Evolutionary conservation across 2,113 vertebrate genomes (phyloP), one percentile per base, ranked within the genome.

Genomic region (Percina caprodes): DNA sequence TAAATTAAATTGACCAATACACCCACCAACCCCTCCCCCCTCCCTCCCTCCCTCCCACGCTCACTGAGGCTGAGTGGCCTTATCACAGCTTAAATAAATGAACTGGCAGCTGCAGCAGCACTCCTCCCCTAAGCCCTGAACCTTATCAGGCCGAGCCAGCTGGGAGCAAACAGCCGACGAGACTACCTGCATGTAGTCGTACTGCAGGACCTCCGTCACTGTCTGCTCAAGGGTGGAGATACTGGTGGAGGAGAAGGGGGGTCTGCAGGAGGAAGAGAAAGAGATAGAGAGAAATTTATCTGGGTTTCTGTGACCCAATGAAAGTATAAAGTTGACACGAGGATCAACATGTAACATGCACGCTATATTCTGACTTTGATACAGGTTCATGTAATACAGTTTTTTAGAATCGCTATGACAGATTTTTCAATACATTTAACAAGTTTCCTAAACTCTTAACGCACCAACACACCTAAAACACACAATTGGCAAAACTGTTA

Each of bases 71-170:
- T 13, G 56, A 26, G 52, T 7, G 9, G 46, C 24, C 66, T 80
- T 83, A 83, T 83, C 80, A 26, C 13, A 0, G 54, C 21, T 11
- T 19, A 23, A 45, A 61, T 75, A 85, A 82, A 85, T 85, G 70
- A 85, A 77, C 66, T 23, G 55, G 66, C 59, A 33, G 61, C 49
- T 1, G 66, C 76, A 23, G 60, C 63, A 58, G 66, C 58, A n/a
- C 51, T 48, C 49, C 60, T 76, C 65, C 59, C 35, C 3, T 3
- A 74, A 52, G 76, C 24, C 65, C 68, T 56, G 76, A 77, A 54
- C 48, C 72, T 83, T 88, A 88, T 88, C 83, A 70, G 73, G 13
- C 12, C 1, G 51, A 54, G 63, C n/a, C 83, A 85, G 76, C 83
- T 30, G 72, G 69, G 54, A 69, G 70, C 56, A 26, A 66, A 39